Conservation (phyloP, 2,797 vertebrate genomes). For the Anguilla anguilla region DNA sequence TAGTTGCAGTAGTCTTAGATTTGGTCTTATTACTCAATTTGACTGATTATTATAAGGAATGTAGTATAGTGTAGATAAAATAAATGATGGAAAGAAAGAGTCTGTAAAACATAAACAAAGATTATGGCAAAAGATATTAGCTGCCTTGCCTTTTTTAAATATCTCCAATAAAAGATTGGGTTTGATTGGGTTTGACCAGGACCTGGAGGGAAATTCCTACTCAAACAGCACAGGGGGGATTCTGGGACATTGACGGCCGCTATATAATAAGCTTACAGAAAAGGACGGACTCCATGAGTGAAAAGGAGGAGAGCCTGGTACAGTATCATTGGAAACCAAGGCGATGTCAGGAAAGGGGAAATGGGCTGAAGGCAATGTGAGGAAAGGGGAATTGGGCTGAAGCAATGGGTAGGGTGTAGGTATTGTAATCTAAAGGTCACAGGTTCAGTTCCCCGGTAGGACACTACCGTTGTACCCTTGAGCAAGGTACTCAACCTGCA, state of each 20-base stretch:
- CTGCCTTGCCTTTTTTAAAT: not conserved
- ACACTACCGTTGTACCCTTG: too few relatives aligned
- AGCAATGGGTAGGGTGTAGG: too few relatives aligned
- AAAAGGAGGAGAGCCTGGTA: not conserved
- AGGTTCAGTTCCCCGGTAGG: too few relatives aligned
- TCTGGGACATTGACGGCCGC: not conserved
- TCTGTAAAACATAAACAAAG: too few relatives aligned
- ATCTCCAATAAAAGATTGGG: not conserved
- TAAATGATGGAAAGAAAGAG: too few relatives aligned
- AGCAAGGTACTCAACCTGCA: too few relatives aligned
- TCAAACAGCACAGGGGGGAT: not conserved
- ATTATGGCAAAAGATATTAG: too few relatives aligned
- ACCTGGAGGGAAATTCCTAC: not conserved
- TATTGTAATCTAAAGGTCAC: too few relatives aligned
- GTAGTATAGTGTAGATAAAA: not conserved
- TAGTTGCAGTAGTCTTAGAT: not conserved
- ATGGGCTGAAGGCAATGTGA: too few relatives aligned
- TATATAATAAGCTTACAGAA: not conserved
- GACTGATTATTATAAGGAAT: not conserved
- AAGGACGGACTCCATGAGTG: not conserved
- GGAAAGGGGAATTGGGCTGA: too few relatives aligned
- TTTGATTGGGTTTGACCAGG: too few relatives aligned
- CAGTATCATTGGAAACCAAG: slow-evolving; percentile 56
- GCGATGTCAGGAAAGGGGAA: not conserved
- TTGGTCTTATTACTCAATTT: not conserved